These are phyloP conservation scores for Lithophane ornitopus DNA, from an alignment of 2,888 invertebrate genomes.

Conservation along the genomic window DNA sequence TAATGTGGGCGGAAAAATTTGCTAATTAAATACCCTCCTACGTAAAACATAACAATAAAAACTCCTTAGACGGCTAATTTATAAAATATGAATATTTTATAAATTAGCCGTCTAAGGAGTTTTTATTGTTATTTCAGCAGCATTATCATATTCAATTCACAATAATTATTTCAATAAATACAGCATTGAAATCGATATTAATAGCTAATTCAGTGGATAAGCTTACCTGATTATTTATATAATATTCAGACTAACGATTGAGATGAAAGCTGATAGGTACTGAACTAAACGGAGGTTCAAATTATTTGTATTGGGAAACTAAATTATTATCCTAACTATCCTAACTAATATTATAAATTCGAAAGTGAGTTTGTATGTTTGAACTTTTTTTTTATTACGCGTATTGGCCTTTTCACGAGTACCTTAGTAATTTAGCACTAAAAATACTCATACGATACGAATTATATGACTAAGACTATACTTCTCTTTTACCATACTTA, in stretches of 20 bases:
- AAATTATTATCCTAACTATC: too few relatives aligned
- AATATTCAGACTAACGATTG: slow-evolving; percentile 13
- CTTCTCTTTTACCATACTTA: not conserved
- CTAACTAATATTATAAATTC: too few relatives aligned
- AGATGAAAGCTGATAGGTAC: slow-evolving; percentile 8
- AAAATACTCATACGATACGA: not conserved
- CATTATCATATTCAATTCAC: slow-evolving; percentile 7
- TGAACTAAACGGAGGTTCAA: not conserved
- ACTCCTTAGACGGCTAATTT: not conserved
- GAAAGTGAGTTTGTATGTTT: too few relatives aligned
- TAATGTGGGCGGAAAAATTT: slow-evolving; percentile 5
- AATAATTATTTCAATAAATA: slow-evolving; percentile 5
- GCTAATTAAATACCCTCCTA: slow-evolving; percentile 10
- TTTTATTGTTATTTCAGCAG: too few relatives aligned
- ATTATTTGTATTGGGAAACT: slow-evolving; percentile 17
- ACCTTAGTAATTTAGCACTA: not conserved
- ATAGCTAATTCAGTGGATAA: slow-evolving; percentile 12
- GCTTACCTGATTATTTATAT: slow-evolving; percentile 3
- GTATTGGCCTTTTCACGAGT: not conserved
- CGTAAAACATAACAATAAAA: slow-evolving; percentile 3
- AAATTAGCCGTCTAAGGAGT: too few relatives aligned
- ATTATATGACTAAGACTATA: too few relatives aligned
- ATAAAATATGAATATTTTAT: too few relatives aligned
- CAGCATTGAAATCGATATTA: slow-evolving; percentile 21
- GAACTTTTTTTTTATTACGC: not conserved